These are phyloP conservation scores for Furcifer pardalis DNA, from an alignment of 2,797 vertebrate species.

Conservation along the genomic window DNA sequence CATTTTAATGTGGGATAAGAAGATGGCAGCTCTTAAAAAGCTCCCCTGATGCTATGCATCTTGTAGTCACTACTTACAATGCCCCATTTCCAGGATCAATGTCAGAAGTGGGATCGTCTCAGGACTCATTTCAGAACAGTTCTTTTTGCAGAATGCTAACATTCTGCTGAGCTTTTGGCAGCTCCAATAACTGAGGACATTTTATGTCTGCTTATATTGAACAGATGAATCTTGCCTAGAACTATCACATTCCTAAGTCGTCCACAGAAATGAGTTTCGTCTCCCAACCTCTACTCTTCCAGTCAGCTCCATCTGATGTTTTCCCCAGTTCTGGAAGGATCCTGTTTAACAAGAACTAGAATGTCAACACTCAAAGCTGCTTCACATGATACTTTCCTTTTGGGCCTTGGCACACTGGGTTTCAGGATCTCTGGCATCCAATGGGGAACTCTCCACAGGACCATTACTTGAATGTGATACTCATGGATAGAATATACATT, in stretches of 20 bases:
- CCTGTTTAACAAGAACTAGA: not conserved
- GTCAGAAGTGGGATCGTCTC: not conserved
- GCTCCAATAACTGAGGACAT: not conserved
- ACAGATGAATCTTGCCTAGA: not conserved
- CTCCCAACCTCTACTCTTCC: not conserved
- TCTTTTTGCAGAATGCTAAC: constrained; percentile 13
- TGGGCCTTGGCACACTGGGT: too few relatives aligned
- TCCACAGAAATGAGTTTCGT: not conserved
- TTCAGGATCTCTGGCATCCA: too few relatives aligned
- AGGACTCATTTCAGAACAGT: not conserved
- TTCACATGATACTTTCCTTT: not conserved
- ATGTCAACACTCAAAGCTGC: not conserved
- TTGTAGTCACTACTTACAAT: not conserved
- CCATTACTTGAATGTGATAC: not conserved
- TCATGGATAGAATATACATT: not conserved
- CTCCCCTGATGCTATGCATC: not conserved
- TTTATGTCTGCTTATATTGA: constrained; percentile 5
- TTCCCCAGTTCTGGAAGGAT: not conserved
- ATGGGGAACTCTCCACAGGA: too few relatives aligned
- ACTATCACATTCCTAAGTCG: not conserved
- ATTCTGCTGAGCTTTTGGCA: not conserved
- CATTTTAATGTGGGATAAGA: constrained; percentile 2
- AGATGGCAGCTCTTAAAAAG: constrained; percentile 20
- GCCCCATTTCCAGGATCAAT: not conserved
- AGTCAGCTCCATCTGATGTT: not conserved